Percentiles rank a stretch among this genome's conserved stretches.
phyloP scores from a whole-genome alignment of 2,888 invertebrate species.

The Troides aeacus region DNA sequence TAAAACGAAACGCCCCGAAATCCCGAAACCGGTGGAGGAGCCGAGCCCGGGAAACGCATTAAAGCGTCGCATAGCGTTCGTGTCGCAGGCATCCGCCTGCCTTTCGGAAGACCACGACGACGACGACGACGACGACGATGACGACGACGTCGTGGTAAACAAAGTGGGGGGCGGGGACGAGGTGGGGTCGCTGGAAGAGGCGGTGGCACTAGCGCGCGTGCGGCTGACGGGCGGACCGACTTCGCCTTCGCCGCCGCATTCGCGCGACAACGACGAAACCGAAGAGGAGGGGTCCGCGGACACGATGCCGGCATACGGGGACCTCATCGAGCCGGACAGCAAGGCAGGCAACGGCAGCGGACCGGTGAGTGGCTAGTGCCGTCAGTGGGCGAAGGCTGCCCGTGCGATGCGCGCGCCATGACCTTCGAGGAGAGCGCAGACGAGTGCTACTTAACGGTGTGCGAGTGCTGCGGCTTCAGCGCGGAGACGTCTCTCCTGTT shows the following conservation, averaged over 20 bases:
- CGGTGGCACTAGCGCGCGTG: constrained; percentile 72
- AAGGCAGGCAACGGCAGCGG: constrained; percentile 53
- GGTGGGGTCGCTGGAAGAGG: constrained; percentile 78
- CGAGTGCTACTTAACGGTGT: constrained; percentile 74
- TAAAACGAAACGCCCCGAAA: constrained; percentile 56
- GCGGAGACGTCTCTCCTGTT: constrained; percentile 71
- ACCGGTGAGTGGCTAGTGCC: constrained; percentile 57
- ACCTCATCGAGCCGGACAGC: constrained; percentile 71
- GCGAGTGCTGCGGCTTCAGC: constrained; percentile 80
- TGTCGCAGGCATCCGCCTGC: constrained; percentile 74
- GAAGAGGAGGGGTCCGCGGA: constrained; percentile 72
- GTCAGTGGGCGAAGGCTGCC: constrained; percentile 60
- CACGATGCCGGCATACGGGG: constrained; percentile 77
- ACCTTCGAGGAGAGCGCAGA: constrained; percentile 75
- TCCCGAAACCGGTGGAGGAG: constrained; percentile 68
- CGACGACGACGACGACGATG: constrained; percentile 64
- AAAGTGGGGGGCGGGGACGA: constrained; percentile 63
- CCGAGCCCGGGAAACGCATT: constrained; percentile 70
- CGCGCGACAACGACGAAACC: constrained; percentile 63
- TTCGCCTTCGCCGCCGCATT: constrained; percentile 60
- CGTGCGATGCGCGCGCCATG: constrained; percentile 77
- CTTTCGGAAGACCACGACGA: constrained; percentile 78
- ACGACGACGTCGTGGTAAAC: constrained; percentile 54
- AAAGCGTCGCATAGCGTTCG: constrained; percentile 76
- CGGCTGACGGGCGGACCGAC: constrained; percentile 64